phyloP scores from a whole-genome alignment of 2,888 invertebrate species.

The Temnothorax ravouxi region DNA sequence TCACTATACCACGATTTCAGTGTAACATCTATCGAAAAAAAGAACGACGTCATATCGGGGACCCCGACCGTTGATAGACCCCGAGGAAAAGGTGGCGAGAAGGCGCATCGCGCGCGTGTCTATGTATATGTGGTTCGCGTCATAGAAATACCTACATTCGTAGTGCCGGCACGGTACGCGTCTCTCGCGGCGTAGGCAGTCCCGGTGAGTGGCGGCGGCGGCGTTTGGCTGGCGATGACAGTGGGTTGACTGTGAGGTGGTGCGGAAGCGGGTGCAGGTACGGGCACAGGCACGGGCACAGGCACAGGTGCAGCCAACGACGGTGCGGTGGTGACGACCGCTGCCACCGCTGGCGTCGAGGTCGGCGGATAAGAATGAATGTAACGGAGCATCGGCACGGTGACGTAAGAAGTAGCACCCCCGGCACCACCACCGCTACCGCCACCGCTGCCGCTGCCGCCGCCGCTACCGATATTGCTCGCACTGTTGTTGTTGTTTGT shows the following conservation, averaged over 20 bases:
- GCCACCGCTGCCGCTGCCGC: constrained; percentile 55
- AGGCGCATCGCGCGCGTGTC: not conserved
- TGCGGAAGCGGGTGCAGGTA: constrained; percentile 64
- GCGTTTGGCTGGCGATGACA: constrained; percentile 85
- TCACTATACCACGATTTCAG: not conserved
- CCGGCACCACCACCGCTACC: constrained; percentile 59
- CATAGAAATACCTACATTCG: constrained; percentile 81
- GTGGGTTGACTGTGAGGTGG: constrained; percentile 77
- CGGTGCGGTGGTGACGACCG: constrained; percentile 70
- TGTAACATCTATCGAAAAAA: not conserved
- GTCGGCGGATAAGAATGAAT: constrained; percentile 85
- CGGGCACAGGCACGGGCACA: constrained; percentile 64
- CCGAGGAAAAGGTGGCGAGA: not conserved
- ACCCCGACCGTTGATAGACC: constrained; percentile 15
- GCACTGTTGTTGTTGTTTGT: not conserved
- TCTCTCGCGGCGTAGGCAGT: constrained; percentile 83
- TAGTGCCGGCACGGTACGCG: constrained; percentile 83
- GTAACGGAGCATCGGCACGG: constrained; percentile 87
- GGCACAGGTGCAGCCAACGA: constrained; percentile 79
- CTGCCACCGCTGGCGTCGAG: constrained; percentile 77
- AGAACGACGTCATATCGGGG: constrained; percentile 1
- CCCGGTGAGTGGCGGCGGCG: constrained; percentile 85
- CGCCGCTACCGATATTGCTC: constrained; percentile 23
- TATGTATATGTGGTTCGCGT: not conserved
- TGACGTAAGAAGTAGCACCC: constrained; percentile 71